Evolutionary conservation across 1,140 invertebrate genomes (phyloP), one percentile per base, ranked within the genome.

Genomic region (Cotesia vestalis): DNA sequence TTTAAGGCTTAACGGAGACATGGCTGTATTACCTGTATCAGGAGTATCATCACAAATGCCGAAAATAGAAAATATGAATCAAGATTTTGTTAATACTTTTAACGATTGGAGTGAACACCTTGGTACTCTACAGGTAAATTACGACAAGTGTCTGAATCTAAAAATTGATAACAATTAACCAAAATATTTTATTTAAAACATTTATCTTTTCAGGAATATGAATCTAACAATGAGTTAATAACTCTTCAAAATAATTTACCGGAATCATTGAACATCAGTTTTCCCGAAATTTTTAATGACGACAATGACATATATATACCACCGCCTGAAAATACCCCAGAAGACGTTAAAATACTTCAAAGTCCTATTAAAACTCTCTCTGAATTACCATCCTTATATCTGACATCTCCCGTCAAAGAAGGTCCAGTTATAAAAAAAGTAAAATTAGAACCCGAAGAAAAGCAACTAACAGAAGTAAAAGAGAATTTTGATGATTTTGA

Each of bases 71-170:
- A 78, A 76, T 69, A 79, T 78, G 6, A 84, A 81, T 53, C 84
- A 87, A 68, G 85, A 87, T 72, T 87, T 83, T 78, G 83, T 82
- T 61, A 86, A 85, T 78, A 80, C 83, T 59, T 80, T 86, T 55
- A 84, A 80, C 27, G 84, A 86, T 67, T 87, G 85, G 85, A 79
- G 85, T 60, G 83, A 86, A 60, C 85, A 87, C 61, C 75, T 86
- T 69, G 84, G 83, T 46, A 79, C 82, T 52, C 72, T 85, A 51
- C 80, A 85, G 79, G 84, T 84, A 38, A 36, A 38, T 74, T 51
- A 64, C 40, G 34, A 72, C 8, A 4, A 20, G 0, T 9, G 9
- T 8, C 34, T 6, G n/a, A 14, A 17, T 5, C 5, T 6, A 57
- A 57, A 57, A 57, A 57, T 12, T 12, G 12, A 3, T 9, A 46